Conservation (phyloP, 2,888 invertebrate species). For the Tromatobia lineatoria region DNA sequence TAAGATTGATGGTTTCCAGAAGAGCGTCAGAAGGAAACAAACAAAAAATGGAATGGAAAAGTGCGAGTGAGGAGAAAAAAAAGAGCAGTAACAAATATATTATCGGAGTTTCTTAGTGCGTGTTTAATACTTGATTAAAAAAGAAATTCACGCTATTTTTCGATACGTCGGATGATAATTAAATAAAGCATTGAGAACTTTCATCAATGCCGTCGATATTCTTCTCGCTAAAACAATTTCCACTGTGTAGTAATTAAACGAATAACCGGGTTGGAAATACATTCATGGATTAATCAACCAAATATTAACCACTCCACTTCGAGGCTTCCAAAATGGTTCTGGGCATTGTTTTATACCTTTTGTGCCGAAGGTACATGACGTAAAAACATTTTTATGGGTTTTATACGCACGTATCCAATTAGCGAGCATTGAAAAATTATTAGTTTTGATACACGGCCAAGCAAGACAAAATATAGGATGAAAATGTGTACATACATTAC, state of each 20-base stretch:
- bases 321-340: no score
- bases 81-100: conserved; percentile 9
- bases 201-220: not conserved
- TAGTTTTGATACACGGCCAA: no score
- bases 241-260: not conserved
- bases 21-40: conserved; percentile 15
- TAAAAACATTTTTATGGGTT: no score
- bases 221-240: not conserved
- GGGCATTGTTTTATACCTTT: no score
- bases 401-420: no score
- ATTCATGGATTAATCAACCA: not conserved
- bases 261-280: not conserved
- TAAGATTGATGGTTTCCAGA: conserved; percentile 60
- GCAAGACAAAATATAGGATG: no score
- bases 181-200: not conserved
- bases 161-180: not conserved
- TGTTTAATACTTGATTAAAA: conserved; percentile 6
- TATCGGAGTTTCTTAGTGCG: not conserved
- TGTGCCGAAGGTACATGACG: no score
- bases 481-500: no score
- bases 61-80: not conserved
- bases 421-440: no score
- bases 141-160: not conserved
- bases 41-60: not conserved
- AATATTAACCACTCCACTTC: no score